Conservation (phyloP, 2,888 invertebrate genomes). For the Busseola fusca region DNA sequence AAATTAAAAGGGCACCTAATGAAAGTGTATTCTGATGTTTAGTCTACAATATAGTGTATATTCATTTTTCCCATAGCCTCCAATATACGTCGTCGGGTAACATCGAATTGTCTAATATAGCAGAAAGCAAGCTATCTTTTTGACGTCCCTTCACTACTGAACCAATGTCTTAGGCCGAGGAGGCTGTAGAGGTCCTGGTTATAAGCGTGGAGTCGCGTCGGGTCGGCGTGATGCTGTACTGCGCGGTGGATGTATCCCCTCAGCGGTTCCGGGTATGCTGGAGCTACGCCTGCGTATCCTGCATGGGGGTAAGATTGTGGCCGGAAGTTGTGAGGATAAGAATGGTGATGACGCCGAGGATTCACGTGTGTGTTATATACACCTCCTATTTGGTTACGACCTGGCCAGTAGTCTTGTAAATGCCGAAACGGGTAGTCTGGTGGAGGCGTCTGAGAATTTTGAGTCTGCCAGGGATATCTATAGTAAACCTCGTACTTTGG, state of each 20-base stretch:
- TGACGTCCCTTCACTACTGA: conserved; percentile 84
- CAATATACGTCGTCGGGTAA: conserved; percentile 88
- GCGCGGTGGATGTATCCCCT: conserved; percentile 76
- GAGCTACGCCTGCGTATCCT: conserved; percentile 70
- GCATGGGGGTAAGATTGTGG: conserved; percentile 75
- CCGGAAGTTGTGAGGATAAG: conserved; percentile 80
- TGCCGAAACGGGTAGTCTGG: conserved; percentile 84
- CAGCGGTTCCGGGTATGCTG: conserved; percentile 73
- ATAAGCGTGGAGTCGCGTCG: conserved; percentile 73
- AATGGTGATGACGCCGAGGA: conserved; percentile 84
- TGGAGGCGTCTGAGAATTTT: conserved; percentile 79
- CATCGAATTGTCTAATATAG: conserved; percentile 83
- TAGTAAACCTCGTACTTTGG: conserved; percentile 76
- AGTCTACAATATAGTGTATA: conserved; percentile 52
- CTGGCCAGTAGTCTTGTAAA: conserved; percentile 86
- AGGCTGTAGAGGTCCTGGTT: conserved; percentile 85
- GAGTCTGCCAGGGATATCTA: conserved; percentile 84
- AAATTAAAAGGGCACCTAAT: conserved; percentile 26
- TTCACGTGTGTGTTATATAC: conserved; percentile 83
- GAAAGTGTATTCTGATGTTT: conserved; percentile 47
- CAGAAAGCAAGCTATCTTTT: conserved; percentile 82
- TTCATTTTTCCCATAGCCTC: conserved; percentile 82
- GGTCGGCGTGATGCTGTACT: conserved; percentile 73
- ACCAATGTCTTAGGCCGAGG: conserved; percentile 85
- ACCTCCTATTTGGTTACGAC: conserved; percentile 79